Evolutionary conservation across 2,888 invertebrate genomes (phyloP), one percentile per base, ranked within the genome.

Genomic region (Seira musarum): DNA sequence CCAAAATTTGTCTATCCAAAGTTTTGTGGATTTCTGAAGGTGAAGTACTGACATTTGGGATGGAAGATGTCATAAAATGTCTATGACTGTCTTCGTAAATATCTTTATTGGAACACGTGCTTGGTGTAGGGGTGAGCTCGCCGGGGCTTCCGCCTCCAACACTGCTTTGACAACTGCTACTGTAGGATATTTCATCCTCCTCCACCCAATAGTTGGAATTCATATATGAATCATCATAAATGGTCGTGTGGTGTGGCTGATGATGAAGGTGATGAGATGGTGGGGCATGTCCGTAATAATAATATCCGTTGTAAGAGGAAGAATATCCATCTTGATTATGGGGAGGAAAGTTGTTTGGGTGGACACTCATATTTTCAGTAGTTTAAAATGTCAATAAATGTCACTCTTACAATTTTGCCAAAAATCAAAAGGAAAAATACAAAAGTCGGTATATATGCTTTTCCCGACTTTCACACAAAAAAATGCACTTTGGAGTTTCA

Each of bases 311-410:
- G 49, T 80, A 80, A 5, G 79, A 30, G 6, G 80, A 69, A 5
- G 30, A 30, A 60, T 80, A 80, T 5, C 64, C 80, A 19, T 74
- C 80, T 21, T 68, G 80, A 17, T 69, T 30, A 8, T 30, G 30
- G 30, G 30, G 3, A 30, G 69, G 25, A 21, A 57, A 74, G 35
- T n/a, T 65, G 22, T 69, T 68, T 21, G 30, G 80, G 57, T 80
- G 80, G 60, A 80, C 80, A 80, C 80, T 80, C 80, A 80, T 80
- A n/a, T n/a, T n/a, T n/a, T n/a, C n/a, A n/a, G n/a, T n/a, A n/a
- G n/a, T 30, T 30, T 30, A 30, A 30, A 30, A 30, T 5, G 30
- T 30, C 30, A 5, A 5, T 30, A n/a, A n/a, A 30, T 30, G 30
- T 30, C 30, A 30, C 30, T 30, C 30, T 2, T 30, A 30, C n/a